A percentile compares a stretch with the other conserved stretches of the same genome.
Evolutionary conservation across 2,888 invertebrate genomes (phyloP).

Genomic region (Rhagophthalmus giganteus): DNA sequence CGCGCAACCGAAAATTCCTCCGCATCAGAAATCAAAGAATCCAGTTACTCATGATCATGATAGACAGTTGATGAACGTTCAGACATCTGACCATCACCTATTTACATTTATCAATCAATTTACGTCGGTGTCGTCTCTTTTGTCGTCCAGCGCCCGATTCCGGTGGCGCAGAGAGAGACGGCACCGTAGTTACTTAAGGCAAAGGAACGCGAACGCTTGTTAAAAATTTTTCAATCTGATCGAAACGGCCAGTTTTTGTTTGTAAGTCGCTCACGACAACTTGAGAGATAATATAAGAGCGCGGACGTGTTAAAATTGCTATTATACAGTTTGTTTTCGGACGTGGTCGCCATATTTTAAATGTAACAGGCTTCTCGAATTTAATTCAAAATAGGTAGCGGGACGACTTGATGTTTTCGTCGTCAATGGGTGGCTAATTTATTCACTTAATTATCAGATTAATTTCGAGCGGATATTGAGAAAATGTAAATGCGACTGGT

Average conservation of each 20-base stretch:
- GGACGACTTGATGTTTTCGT: no score
- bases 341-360: conserved; percentile 45
- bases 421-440: no score
- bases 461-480: no score
- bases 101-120: conserved; percentile 24
- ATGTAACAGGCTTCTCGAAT: no score
- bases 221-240: conserved; percentile 36
- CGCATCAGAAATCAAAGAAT: conserved; percentile 49
- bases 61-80: conserved; percentile 52
- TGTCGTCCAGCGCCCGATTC: neutral
- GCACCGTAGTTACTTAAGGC: no score
- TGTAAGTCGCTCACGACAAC: conserved; percentile 29
- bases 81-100: conserved; percentile 48
- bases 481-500: no score
- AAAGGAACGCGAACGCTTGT: neutral
- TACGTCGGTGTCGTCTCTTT: conserved; percentile 12
- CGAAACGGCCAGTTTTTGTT: conserved; percentile 37
- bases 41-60: conserved; percentile 52
- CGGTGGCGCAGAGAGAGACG: no score
- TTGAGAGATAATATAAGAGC: conserved; percentile 44
- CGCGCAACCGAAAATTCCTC: conserved; percentile 43
- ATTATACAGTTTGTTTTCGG: conserved; percentile 47
- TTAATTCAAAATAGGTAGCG: no score
- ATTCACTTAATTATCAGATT: no score
- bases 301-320: conserved; percentile 50